phyloP scores from a whole-genome alignment of 2,888 invertebrate genomes.

The Polydrusus pterygomalis region DNA sequence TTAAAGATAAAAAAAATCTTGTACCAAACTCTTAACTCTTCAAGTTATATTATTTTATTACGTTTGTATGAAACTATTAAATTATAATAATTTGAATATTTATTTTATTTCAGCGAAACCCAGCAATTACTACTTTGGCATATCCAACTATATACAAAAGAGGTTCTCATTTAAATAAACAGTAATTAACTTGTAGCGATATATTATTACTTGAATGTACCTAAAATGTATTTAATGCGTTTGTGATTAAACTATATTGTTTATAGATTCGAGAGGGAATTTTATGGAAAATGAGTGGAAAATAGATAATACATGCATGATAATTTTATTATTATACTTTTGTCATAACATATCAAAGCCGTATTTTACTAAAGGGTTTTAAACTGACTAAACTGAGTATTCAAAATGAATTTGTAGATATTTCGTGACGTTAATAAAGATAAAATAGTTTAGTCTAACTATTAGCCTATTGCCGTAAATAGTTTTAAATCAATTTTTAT shows the following conservation, averaged over 20 bases:
- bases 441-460: no score
- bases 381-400: no score
- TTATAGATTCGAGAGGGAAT: slow-evolving; percentile 31
- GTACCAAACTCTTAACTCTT: no score
- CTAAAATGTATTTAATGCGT: slow-evolving; percentile 49
- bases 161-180: slow-evolving; percentile 35
- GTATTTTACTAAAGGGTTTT: no score
- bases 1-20: no score
- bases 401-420: no score
- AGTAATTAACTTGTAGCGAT: slow-evolving; percentile 31
- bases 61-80: no score
- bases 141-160: slow-evolving; percentile 58
- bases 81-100: slow-evolving; percentile 40
- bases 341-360: not conserved
- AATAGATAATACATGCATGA: not conserved
- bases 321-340: no score
- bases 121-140: slow-evolving; percentile 53
- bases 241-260: slow-evolving; percentile 45
- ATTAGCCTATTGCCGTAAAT: no score
- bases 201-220: slow-evolving; percentile 39
- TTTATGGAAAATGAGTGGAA: slow-evolving; percentile 2
- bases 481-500: no score
- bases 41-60: no score
- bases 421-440: no score
- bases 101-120: slow-evolving; percentile 58